These are phyloP conservation scores for Onchidella celtica DNA, from an alignment of 2,888 invertebrate species.

Conservation along the genomic window DNA sequence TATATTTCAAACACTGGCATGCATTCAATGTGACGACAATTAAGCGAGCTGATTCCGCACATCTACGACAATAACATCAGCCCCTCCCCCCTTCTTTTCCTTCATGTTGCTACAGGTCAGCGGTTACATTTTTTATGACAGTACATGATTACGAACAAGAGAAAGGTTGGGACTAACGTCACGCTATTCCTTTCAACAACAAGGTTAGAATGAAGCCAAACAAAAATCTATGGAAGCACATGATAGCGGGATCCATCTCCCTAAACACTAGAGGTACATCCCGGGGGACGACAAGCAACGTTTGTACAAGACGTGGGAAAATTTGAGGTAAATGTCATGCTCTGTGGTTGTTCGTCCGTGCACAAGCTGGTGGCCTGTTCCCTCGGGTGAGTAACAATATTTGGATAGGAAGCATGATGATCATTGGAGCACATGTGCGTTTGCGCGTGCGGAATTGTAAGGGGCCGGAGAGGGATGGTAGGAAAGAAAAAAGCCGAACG, in stretches of 20 bases:
- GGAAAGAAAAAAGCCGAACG: neutral
- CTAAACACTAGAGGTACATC: conserved; percentile 16
- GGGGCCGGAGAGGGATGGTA: neutral
- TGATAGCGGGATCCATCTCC: neutral
- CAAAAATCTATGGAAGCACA: conserved; percentile 3
- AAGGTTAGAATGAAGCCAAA: neutral
- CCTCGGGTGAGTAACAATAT: conserved; percentile 29
- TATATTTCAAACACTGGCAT: too few species aligned
- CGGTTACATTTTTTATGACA: too few species aligned
- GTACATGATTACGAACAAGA: too few species aligned
- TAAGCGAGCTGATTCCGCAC: too few species aligned
- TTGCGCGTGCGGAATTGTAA: neutral
- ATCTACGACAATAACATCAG: too few species aligned
- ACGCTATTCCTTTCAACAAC: neutral
- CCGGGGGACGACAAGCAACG: conserved; percentile 22
- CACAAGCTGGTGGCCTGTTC: neutral
- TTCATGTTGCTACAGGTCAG: too few species aligned
- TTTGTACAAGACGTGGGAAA: conserved; percentile 23
- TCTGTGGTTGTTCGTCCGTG: conserved; percentile 29
- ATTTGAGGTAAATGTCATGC: conserved; percentile 43
- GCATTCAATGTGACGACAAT: too few species aligned
- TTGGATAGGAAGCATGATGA: conserved; percentile 9
- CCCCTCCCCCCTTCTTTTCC: too few species aligned
- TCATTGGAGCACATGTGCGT: conserved; percentile 13
- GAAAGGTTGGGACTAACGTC: conserved; percentile 18